These are phyloP conservation scores for Meandrusa payeni DNA, from an alignment of 2,888 invertebrate genomes.

Conservation along the genomic window DNA sequence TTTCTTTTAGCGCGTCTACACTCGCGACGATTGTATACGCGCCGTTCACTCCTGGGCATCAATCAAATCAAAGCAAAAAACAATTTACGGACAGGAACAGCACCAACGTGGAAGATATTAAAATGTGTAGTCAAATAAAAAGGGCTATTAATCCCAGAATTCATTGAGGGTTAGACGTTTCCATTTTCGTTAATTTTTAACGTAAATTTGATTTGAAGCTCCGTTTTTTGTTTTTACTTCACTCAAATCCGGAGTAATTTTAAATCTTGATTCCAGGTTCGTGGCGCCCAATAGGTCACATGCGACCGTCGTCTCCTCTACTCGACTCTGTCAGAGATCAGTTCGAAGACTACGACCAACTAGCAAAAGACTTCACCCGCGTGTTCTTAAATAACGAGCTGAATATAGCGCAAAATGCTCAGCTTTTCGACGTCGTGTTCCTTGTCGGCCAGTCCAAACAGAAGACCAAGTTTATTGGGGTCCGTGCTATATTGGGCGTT, in stretches of 20 bases:
- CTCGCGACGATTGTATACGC: too few relatives aligned
- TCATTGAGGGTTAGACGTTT: too few relatives aligned
- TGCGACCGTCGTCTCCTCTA: constrained; percentile 95
- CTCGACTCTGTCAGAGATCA: constrained; percentile 95
- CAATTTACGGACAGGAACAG: too few relatives aligned
- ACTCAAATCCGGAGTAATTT: too few relatives aligned
- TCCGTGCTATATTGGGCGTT: constrained; percentile 94
- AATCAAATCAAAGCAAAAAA: too few relatives aligned
- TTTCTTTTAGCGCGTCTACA: too few relatives aligned
- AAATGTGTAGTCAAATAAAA: too few relatives aligned
- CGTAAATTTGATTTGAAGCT: background rate
- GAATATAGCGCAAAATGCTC: constrained; percentile 88
- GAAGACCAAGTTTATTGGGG: constrained; percentile 94
- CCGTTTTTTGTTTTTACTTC: too few relatives aligned
- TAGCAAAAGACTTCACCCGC: constrained; percentile 94
- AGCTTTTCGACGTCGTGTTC: constrained; percentile 94
- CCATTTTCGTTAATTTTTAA: too few relatives aligned
- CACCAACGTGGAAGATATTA: too few relatives aligned
- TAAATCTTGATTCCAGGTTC: constrained; percentile 81
- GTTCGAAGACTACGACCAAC: constrained; percentile 96
- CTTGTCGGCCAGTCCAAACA: constrained; percentile 95
- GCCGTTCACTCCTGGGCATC: too few relatives aligned
- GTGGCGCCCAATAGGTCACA: constrained; percentile 96
- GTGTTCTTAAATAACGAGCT: constrained; percentile 93
- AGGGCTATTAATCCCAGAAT: too few relatives aligned